A percentile compares a stretch with the other conserved stretches of the same genome.
Evolutionary conservation across 2,888 invertebrate species (phyloP).

Genomic region (Philonicus albiceps): DNA sequence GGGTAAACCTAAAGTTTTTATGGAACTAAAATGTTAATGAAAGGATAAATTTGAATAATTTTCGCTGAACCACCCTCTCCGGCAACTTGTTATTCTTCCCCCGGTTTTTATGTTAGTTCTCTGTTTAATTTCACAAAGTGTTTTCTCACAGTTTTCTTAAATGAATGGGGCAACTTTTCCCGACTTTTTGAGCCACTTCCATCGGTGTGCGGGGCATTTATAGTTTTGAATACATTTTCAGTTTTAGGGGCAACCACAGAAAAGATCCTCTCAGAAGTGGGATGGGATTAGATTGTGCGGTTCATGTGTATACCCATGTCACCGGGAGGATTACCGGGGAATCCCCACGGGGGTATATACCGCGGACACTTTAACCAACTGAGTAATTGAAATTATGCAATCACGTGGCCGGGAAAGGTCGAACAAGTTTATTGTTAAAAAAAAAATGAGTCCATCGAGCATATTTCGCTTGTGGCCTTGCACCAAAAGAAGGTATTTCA

Average conservation of each 20-base stretch:
- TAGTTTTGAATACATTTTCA: constrained; percentile 8
- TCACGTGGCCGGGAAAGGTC: background rate
- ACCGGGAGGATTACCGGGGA: background rate
- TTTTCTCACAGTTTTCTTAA: constrained; percentile 35
- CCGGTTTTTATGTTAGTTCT: constrained; percentile 24
- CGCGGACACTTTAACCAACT: background rate
- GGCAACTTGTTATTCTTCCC: constrained; percentile 27
- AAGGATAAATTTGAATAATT: constrained; percentile 45
- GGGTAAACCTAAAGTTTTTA: constrained; percentile 32
- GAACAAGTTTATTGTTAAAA: background rate
- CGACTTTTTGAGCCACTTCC: constrained; percentile 12
- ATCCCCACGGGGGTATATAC: background rate
- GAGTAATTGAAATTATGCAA: constrained; percentile 36
- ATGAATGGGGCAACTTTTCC: background rate
- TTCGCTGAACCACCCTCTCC: background rate
- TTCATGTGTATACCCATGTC: background rate
- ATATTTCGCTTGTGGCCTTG: background rate
- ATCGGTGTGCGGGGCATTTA: background rate
- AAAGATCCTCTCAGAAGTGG: background rate
- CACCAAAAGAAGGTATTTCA: background rate
- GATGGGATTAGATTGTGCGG: background rate
- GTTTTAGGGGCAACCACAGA: background rate
- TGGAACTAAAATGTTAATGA: constrained; percentile 45
- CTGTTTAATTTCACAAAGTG: constrained; percentile 41
- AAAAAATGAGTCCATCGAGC: background rate